Percentiles rank a stretch among this genome's conserved stretches.
phyloP scores from a whole-genome alignment of 1,140 invertebrate genomes.

The Lepidostoma basale region DNA sequence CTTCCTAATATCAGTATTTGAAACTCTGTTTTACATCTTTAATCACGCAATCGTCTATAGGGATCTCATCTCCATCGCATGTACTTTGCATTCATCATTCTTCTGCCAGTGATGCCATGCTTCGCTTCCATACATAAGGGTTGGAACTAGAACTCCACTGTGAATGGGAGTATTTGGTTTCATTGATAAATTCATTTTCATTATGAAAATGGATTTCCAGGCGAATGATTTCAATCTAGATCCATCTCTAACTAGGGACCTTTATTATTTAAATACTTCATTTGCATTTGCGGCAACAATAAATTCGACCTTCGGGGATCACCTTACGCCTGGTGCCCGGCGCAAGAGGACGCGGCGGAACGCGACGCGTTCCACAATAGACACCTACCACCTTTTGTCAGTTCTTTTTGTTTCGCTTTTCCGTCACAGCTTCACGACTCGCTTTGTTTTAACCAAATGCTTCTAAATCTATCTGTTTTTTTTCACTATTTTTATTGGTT shows the following conservation, averaged over 20 bases:
- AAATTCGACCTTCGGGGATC: conserved; percentile 13
- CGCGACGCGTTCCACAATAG: conserved; percentile 4
- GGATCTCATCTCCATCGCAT: too few species aligned
- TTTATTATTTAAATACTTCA: conserved; percentile 17
- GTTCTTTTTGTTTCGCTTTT: conserved; percentile 13
- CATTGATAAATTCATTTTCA: too few species aligned
- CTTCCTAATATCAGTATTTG: too few species aligned
- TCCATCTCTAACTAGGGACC: conserved; percentile 12
- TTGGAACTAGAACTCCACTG: too few species aligned
- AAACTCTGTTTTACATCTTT: too few species aligned
- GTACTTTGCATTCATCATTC: too few species aligned
- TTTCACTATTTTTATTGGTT: not conserved
- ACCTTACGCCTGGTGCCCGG: conserved; percentile 1
- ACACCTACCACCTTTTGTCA: conserved; percentile 8
- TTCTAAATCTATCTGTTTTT: not conserved
- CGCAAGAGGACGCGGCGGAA: not conserved
- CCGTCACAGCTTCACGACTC: conserved; percentile 6
- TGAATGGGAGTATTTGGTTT: too few species aligned
- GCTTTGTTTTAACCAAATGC: not conserved
- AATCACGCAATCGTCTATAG: too few species aligned
- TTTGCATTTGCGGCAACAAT: conserved; percentile 13
- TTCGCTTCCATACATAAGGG: too few species aligned
- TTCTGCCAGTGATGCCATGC: too few species aligned
- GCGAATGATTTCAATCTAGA: conserved; percentile 19
- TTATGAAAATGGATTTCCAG: too few species aligned